phyloP scores from a whole-genome alignment of 2,113 vertebrate species.

The Lasiurus cinereus region DNA sequence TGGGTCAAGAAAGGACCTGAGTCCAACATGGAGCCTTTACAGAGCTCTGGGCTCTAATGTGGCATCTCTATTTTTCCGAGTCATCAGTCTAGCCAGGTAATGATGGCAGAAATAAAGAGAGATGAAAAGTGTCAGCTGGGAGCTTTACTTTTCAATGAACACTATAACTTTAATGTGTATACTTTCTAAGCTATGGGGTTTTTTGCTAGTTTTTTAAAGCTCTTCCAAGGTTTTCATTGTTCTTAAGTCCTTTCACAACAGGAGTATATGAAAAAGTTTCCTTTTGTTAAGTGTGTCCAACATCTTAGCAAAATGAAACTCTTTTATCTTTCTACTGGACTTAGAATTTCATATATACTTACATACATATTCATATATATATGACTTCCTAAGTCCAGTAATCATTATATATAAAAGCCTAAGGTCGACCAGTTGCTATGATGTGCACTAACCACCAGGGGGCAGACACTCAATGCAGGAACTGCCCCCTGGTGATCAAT shows the following conservation, averaged over 20 bases:
- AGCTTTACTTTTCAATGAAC: constrained; percentile 10
- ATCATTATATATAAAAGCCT: neutral
- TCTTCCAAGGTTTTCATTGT: neutral
- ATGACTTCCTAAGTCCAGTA: neutral
- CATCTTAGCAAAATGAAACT: neutral
- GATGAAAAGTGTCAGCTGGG: neutral
- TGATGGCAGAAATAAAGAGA: neutral
- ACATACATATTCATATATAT: neutral
- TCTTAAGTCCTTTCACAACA: neutral
- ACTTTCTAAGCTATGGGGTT: neutral
- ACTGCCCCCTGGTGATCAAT: too few relatives aligned
- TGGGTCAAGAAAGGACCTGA: neutral
- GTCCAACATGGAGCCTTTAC: neutral
- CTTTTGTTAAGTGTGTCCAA: neutral
- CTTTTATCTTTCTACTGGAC: too few relatives aligned
- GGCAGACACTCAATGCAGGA: too few relatives aligned
- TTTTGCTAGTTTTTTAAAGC: neutral
- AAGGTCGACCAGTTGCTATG: too few relatives aligned
- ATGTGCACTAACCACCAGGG: too few relatives aligned
- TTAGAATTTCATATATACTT: neutral
- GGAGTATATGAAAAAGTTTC: neutral
- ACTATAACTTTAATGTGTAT: neutral
- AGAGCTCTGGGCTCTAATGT: neutral
- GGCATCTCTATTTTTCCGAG: neutral
- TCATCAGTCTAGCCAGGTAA: neutral